Base-by-base conservation (phyloP, 2,888 invertebrate genomes). In the Hemistola chrysoprasaria region DNA sequence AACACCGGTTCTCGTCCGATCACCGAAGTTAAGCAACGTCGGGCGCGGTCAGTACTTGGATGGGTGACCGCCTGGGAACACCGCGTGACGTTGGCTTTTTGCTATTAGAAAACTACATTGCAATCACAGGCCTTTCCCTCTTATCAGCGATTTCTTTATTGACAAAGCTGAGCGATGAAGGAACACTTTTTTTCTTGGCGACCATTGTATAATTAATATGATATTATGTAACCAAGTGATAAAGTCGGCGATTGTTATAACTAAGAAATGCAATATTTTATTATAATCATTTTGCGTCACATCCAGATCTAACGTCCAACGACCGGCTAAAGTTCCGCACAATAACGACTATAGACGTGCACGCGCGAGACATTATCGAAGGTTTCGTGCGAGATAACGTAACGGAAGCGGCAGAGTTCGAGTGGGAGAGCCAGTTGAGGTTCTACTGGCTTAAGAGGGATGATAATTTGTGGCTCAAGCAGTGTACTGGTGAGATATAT, bases 401-500 rank as follows among this genome's bases (percentile, higher is more conserved):
- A 8, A 92, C 95, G 20, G 95, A 96, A 58, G 92, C 93, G 0
- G 90, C 93, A 45, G 97, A 97, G 78, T 98, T 98, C 63, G 95
- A 96, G 62, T 98, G 98, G 98, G 97, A 97, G 77, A 96, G 96
- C 65, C 97, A 98, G 76, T 85, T 98, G 44, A 87, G 97, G 39
- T 97, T 97, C 85, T 98, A 98, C 70, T 98, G 98, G 98, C 84
- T 94, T 1, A 95, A 94, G 65, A 91, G 92, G 40, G 87, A 93
- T 25, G 97, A 97, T 68, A 95, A 95, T 61, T 76, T 97, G 8
- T 92, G 93, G 80, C 93, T 97, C 9, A 90, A 93, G 11, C 98
- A 98, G 69, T 98, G 97, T 69, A 94, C 94, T 9, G 93, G 93
- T 77, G 5, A 44, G 24, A 6, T n/a, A n/a, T n/a, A n/a, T n/a